Evolutionary conservation across 2,113 vertebrate species (phyloP).

Genomic region (Xyrauchen texanus): DNA sequence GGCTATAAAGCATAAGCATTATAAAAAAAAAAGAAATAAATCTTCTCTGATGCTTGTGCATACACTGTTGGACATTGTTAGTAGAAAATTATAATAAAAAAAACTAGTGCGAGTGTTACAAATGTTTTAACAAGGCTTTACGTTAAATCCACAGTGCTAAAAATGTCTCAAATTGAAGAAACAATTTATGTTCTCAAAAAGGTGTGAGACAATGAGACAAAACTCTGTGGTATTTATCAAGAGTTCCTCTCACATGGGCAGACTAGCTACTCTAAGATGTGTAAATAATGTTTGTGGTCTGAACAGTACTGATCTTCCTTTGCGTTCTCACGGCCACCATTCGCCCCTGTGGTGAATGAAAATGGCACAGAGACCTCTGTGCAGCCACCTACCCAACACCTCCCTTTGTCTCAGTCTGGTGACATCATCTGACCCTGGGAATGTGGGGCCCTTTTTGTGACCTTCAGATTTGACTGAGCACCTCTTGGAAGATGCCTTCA

Average conservation of each 20-base stretch:
- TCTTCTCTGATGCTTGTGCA: no score
- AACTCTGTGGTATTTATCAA: no score
- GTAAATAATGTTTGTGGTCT: conserved; percentile 49
- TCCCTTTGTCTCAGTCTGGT: conserved; percentile 74
- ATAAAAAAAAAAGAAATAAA: no score
- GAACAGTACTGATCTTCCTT: conserved; percentile 52
- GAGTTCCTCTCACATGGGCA: background rate
- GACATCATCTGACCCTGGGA: conserved; percentile 69
- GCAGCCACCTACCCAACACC: conserved; percentile 49
- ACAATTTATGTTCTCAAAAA: background rate
- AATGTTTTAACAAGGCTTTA: no score
- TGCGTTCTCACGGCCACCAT: conserved; percentile 41
- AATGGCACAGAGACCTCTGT: conserved; percentile 31
- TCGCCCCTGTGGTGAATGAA: conserved; percentile 48
- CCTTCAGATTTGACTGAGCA: conserved; percentile 39
- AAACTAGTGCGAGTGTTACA: no score
- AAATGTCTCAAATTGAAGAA: no score
- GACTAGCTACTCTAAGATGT: conserved; percentile 39
- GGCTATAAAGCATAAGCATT: no score
- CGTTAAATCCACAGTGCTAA: no score
- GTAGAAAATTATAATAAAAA: no score
- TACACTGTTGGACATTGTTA: no score
- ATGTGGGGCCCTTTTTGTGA: conserved; percentile 69
- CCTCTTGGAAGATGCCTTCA: background rate
- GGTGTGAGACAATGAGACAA: background rate